Conservation (phyloP, 1,140 invertebrate genomes). For the Coenobita brevimanus region DNA sequence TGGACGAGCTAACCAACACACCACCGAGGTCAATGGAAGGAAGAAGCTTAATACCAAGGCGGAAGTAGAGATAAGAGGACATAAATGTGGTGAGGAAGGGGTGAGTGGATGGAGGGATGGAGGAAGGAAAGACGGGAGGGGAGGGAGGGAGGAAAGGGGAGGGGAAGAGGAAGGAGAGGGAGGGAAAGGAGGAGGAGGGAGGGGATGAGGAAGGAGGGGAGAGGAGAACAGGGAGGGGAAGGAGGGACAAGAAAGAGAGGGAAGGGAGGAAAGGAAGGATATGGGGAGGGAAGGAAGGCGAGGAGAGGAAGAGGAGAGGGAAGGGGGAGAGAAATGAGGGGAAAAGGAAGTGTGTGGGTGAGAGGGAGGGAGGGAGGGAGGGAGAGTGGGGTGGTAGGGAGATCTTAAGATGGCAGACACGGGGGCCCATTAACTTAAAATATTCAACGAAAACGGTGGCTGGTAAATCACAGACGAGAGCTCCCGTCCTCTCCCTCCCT, state of each 20-base stretch:
- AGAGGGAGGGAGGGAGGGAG: constrained; percentile 5
- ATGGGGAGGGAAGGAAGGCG: neutral
- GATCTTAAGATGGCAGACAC: constrained; percentile 51
- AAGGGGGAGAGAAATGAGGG: too few species aligned
- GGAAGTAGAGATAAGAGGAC: too few species aligned
- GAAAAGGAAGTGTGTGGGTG: neutral
- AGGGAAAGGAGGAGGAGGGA: neutral
- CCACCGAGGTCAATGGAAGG: too few species aligned
- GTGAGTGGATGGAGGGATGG: too few species aligned
- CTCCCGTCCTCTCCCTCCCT: neutral
- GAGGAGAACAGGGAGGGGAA: neutral
- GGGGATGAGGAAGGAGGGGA: neutral
- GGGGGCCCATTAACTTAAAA: constrained; percentile 54
- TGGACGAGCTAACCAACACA: too few species aligned
- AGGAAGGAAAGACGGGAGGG: neutral
- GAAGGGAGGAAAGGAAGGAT: neutral
- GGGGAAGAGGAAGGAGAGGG: neutral
- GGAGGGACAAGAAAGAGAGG: neutral
- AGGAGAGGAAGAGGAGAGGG: neutral
- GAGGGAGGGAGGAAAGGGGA: neutral
- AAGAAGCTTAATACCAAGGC: too few species aligned
- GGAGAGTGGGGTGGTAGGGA: constrained; percentile 20
- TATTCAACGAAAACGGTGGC: constrained; percentile 53
- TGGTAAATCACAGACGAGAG: constrained; percentile 52
- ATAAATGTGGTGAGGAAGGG: too few species aligned